A percentile compares a stretch with the other conserved stretches of the same genome.
phyloP scores from a whole-genome alignment of 2,797 vertebrate species.

The Alfaro cultratus region DNA sequence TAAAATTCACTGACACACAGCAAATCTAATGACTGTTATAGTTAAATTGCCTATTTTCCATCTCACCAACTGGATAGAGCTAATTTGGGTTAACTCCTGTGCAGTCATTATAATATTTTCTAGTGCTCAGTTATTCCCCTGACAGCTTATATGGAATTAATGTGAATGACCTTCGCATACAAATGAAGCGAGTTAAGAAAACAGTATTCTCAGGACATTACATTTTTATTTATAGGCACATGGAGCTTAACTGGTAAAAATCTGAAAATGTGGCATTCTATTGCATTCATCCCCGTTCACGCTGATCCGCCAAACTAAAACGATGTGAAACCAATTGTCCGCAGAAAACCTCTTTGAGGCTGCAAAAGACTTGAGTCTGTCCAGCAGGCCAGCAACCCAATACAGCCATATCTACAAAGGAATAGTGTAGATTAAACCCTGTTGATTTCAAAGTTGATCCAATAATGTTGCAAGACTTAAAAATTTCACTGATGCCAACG shows the following conservation, averaged over 20 bases:
- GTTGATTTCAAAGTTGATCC: background rate
- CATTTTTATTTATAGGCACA: background rate
- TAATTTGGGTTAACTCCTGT: slow-evolving; percentile 45
- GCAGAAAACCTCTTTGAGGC: background rate
- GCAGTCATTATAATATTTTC: slow-evolving; percentile 36
- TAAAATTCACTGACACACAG: slow-evolving; percentile 2
- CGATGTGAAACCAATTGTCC: background rate
- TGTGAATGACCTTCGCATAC: slow-evolving; percentile 60
- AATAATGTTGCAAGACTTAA: too few species aligned
- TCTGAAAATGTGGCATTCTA: background rate
- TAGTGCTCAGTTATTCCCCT: slow-evolving; percentile 37
- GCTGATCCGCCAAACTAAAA: background rate
- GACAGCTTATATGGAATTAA: slow-evolving; percentile 57
- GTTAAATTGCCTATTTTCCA: slow-evolving; percentile 23
- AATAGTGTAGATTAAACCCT: background rate
- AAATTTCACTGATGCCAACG: too few species aligned
- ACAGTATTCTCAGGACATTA: slow-evolving; percentile 51
- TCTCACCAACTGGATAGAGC: slow-evolving; percentile 41
- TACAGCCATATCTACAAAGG: background rate
- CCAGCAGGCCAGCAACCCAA: background rate
- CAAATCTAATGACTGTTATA: slow-evolving; percentile 1
- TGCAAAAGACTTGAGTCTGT: background rate
- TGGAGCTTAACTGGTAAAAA: background rate
- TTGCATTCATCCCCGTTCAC: background rate
- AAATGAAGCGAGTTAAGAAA: slow-evolving; percentile 67